phyloP scores from a whole-genome alignment of 2,888 invertebrate genomes.

The Busseola fusca region DNA sequence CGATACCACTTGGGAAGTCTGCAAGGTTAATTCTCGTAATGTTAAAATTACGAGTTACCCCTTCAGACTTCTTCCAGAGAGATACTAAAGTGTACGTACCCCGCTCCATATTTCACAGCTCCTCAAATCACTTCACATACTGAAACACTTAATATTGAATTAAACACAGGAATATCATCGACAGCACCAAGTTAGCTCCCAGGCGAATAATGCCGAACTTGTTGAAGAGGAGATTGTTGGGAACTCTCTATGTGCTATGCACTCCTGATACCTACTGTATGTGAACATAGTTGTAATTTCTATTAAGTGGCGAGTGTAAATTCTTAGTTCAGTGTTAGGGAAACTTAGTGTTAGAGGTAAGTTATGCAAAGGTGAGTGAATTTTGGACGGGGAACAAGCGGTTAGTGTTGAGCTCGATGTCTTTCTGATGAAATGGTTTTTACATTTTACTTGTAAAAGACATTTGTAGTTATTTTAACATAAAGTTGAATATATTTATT shows the following conservation, averaged over 20 bases:
- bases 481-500: neutral
- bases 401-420: neutral
- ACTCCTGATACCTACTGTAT: slow-evolving; percentile 11
- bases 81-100: neutral
- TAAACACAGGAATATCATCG: slow-evolving; percentile 30
- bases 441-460: too few species aligned
- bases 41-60: too few species aligned
- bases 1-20: neutral
- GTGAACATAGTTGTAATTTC: neutral
- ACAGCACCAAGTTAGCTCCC: slow-evolving; percentile 33
- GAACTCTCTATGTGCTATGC: slow-evolving; percentile 13
- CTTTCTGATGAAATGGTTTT: too few species aligned
- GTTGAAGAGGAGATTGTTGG: slow-evolving; percentile 10
- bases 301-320: neutral
- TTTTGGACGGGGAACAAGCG: neutral
- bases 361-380: neutral
- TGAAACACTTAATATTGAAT: slow-evolving; percentile 39
- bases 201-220: slow-evolving; percentile 1
- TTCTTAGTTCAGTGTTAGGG: neutral
- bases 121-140: slow-evolving; percentile 20
- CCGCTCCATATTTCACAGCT: neutral
- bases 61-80: too few species aligned
- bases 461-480: neutral
- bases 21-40: too few species aligned
- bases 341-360: slow-evolving; percentile 7